Base-by-base conservation (phyloP, 92 coral and sea anemone genomes). In the Desmophyllum pertusum region DNA sequence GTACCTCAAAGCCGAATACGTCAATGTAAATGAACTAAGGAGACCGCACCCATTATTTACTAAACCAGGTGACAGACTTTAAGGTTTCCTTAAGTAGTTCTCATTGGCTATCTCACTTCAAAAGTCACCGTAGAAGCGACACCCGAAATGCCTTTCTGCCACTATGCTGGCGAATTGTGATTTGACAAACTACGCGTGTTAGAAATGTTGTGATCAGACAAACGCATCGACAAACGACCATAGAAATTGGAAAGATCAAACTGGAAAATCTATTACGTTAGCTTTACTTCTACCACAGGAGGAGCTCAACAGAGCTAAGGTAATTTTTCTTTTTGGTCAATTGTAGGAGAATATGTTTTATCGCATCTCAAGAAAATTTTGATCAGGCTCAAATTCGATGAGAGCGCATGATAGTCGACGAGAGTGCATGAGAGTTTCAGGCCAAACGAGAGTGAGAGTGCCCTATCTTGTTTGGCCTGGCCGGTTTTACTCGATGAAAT, bases 1-100 rank as follows among this genome's bases (percentile, higher is more conserved):
- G 39, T 41, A 7, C 63, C 73, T 18, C 41, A 67, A 36, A 67
- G 73, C 8, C 35, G 63, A 33, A 8, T 53, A n/a, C 71, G 81
- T 77, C 81, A 77, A 77, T 77, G 81, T 19, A 77, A 61, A 77
- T 61, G 46, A 77, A 46, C 13, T 14, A n/a, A 3, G 10, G 39
- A 59, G 52, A 39, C 81, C 27, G 38, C 81, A 61, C 81, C 81
- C 81, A 75, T 30, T 27, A 14, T 19, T 55, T 8, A 74, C 10
- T 46, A 2, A 10, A 18, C 70, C 66, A 40, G 70, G 39, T 77
- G 81, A 29, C 1, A 7, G 29, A 25, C 30, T 40, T 30, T 61
- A 62, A n/a, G 81, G 70, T 77, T 61, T 43, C 81, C 38, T 5
- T 25, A 14, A 30, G 6, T 19, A n/a, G 2, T 18, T 59, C 55